Evolutionary conservation across 2,797 vertebrate species (phyloP).

Genomic region (Acipenser transmontanus): DNA sequence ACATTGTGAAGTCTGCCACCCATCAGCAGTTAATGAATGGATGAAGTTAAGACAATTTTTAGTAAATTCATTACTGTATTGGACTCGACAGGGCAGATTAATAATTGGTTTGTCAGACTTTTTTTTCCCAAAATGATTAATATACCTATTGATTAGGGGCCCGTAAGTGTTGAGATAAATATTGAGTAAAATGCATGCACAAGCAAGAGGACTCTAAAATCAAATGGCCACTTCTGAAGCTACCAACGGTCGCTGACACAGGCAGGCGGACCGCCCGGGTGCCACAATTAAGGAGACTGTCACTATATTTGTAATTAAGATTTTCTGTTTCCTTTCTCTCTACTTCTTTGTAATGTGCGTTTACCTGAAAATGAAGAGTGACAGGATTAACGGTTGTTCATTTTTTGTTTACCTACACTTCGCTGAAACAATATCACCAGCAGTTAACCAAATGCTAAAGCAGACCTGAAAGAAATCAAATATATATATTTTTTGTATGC

Average conservation of each 20-base stretch:
- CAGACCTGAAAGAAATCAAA: no score
- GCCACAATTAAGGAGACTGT: no score
- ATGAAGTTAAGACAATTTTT: slow-evolving; percentile 67
- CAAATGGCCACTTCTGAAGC: slow-evolving; percentile 42
- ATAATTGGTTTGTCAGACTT: slow-evolving; percentile 73
- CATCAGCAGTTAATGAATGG: slow-evolving; percentile 77
- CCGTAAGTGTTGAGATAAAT: slow-evolving; percentile 33
- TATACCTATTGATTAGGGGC: slow-evolving; percentile 65
- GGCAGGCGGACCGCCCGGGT: not conserved
- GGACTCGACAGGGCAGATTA: slow-evolving; percentile 70
- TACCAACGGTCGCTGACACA: slow-evolving; percentile 33
- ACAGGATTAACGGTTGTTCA: no score
- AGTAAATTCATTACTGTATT: slow-evolving; percentile 78
- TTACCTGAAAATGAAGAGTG: no score
- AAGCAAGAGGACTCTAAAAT: slow-evolving; percentile 50
- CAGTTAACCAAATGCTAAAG: no score
- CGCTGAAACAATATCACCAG: no score
- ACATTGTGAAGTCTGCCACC: slow-evolving; percentile 70
- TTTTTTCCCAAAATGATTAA: slow-evolving; percentile 65
- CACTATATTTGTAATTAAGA: no score
- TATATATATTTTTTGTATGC: no score
- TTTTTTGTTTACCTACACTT: no score
- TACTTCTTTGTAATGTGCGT: no score
- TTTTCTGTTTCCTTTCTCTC: no score
- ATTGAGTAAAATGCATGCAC: slow-evolving; percentile 49